Conservation (phyloP, 2,888 invertebrate genomes). For the Eumacrocentrus americanus region DNA sequence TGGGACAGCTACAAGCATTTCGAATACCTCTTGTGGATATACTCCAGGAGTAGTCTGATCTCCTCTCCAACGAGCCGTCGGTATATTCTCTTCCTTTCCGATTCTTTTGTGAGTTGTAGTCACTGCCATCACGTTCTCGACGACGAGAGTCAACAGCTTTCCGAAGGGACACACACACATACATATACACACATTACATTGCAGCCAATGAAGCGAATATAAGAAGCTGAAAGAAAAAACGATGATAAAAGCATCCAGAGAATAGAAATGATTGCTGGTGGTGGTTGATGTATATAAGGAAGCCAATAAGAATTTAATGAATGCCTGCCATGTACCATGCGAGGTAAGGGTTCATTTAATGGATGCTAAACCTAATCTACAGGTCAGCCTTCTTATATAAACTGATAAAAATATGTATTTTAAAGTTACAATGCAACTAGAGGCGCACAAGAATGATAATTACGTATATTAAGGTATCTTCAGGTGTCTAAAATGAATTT, state of each 20-base stretch:
- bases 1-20: constrained; percentile 60
- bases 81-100: constrained; percentile 38
- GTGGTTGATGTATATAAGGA: not conserved
- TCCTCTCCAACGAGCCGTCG: constrained; percentile 41
- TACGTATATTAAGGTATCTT: too few relatives aligned
- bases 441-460: too few relatives aligned
- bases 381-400: too few relatives aligned
- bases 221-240: not conserved
- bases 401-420: too few relatives aligned
- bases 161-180: constrained; percentile 1
- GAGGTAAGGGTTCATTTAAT: too few relatives aligned
- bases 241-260: not conserved
- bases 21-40: constrained; percentile 53
- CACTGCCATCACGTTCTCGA: constrained; percentile 15
- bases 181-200: not conserved
- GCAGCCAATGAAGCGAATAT: constrained; percentile 11
- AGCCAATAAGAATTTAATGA: not conserved
- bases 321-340: not conserved
- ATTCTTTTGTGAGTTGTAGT: constrained; percentile 17
- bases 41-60: constrained; percentile 46
- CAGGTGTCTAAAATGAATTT: too few relatives aligned
- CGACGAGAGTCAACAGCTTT: constrained; percentile 6
- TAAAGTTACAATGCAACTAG: too few relatives aligned
- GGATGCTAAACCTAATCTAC: too few relatives aligned
- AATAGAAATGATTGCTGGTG: constrained; percentile 3